Evolutionary conservation across 2,888 invertebrate genomes (phyloP), one percentile per base, ranked within the genome.

Genomic region (Mechanitis mazaeus): DNA sequence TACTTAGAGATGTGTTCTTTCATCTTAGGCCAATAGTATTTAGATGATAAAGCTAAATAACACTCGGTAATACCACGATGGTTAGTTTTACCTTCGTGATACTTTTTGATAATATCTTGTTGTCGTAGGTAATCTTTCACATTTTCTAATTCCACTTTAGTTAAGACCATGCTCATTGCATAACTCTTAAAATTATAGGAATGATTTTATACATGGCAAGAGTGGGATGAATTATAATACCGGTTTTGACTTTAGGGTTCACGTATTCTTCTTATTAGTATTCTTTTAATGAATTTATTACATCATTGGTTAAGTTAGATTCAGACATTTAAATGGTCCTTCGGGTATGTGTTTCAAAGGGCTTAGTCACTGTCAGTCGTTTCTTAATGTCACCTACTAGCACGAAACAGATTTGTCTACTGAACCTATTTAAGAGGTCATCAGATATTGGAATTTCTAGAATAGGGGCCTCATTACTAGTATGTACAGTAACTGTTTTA

Each of bases 241-340:
- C 20, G 20, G 20, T 20, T 20, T 20, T 20, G 20, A 20, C 20
- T 55, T 70, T 72, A 0, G 72, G 72, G 28, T 72, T 62, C 0
- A 72, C 20, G 20, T 20, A 20, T 20, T 20, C 20, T 20, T 20
- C 20, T 20, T 20, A 20, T 20, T 20, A 69, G 31, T 69, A 70
- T 59, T 72, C 70, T 55, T 71, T 71, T 1, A 74, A 61, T 5
- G 65, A 67, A n/a, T 68, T 64, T 6, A 70, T 50, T 0, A 71
- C 59, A 31, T 72, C 71, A 12, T 68, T 31, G 47, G 66, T 59
- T 54, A 63, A 31, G 11, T 60, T 64, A 7, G 58, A 64, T 38
- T 62, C 62, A 33, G 64, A 62, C n/a, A 67, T n/a, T 33, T 67
- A 64, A 31, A 64, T 45, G 11, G 55, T 33, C 1, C 58, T 64